Conservation (phyloP, 2,888 invertebrate species). For the Autographa pulchrina region DNA sequence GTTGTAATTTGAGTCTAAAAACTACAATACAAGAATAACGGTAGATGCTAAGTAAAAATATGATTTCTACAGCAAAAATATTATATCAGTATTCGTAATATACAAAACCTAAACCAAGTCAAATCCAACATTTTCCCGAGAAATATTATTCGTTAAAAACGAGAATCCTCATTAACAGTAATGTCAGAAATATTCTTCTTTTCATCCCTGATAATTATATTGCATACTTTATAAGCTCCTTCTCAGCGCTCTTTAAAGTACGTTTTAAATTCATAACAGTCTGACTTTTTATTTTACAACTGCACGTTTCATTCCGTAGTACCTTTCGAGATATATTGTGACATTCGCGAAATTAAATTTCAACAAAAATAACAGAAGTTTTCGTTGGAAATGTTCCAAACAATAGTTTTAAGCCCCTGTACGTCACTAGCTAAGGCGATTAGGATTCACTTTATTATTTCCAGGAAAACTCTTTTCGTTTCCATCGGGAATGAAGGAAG, state of each 20-base stretch:
- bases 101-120: background rate
- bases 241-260: conserved; percentile 1
- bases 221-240: conserved; percentile 4
- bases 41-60: no score
- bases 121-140: background rate
- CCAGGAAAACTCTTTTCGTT: background rate
- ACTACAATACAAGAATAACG: no score
- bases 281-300: background rate
- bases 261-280: conserved; percentile 4
- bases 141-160: background rate
- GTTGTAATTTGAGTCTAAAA: no score
- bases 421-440: conserved; percentile 8
- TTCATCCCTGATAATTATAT: conserved; percentile 1
- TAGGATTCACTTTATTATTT: conserved; percentile 11
- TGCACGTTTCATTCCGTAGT: background rate
- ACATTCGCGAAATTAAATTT: conserved; percentile 17
- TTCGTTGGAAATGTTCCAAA: conserved; percentile 22
- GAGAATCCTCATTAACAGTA: background rate
- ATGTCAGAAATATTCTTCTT: background rate
- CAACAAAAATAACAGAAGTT: conserved; percentile 9
- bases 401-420: conserved; percentile 9
- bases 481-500: background rate
- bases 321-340: conserved; percentile 2
- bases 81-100: no score
- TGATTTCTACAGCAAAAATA: no score